Evolutionary conservation across 2,888 invertebrate species (phyloP).

Genomic region (Callosobruchus maculatus): DNA sequence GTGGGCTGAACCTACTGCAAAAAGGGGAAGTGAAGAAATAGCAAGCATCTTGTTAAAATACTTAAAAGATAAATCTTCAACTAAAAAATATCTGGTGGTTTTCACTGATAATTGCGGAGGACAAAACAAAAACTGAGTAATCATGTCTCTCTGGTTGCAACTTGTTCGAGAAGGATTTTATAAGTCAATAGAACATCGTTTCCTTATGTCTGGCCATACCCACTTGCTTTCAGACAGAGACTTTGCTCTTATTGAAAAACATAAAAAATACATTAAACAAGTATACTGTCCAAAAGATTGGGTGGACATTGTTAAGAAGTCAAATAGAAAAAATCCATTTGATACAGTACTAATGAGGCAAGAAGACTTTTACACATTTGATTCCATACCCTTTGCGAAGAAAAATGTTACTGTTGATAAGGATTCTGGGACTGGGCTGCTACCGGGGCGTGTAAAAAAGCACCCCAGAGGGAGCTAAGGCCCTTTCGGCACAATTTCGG

Average conservation of each 20-base stretch:
- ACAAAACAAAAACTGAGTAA: constrained; percentile 15
- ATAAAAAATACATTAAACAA: constrained; percentile 9
- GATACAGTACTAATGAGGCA: not conserved
- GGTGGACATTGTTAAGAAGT: constrained; percentile 8
- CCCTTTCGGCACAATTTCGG: no score
- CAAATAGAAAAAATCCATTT: constrained; percentile 9
- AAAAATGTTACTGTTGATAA: not conserved
- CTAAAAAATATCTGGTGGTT: constrained; percentile 7
- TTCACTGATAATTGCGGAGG: constrained; percentile 16
- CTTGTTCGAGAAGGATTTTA: constrained; percentile 6
- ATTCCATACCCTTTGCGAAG: not conserved
- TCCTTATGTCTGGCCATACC: constrained; percentile 12
- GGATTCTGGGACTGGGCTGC: no score
- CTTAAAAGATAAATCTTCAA: constrained; percentile 5
- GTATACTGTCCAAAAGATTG: constrained; percentile 8
- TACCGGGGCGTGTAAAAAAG: no score
- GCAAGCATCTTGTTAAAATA: constrained; percentile 17
- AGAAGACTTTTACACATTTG: constrained; percentile 8
- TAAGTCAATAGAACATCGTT: constrained; percentile 11
- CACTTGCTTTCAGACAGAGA: constrained; percentile 11
- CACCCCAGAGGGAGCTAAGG: no score
- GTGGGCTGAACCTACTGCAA: constrained; percentile 20
- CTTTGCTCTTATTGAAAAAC: constrained; percentile 12
- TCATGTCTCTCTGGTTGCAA: constrained; percentile 11
- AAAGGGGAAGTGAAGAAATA: constrained; percentile 21